phyloP scores from a whole-genome alignment of 2,888 invertebrate species.

The Drepana falcataria region DNA sequence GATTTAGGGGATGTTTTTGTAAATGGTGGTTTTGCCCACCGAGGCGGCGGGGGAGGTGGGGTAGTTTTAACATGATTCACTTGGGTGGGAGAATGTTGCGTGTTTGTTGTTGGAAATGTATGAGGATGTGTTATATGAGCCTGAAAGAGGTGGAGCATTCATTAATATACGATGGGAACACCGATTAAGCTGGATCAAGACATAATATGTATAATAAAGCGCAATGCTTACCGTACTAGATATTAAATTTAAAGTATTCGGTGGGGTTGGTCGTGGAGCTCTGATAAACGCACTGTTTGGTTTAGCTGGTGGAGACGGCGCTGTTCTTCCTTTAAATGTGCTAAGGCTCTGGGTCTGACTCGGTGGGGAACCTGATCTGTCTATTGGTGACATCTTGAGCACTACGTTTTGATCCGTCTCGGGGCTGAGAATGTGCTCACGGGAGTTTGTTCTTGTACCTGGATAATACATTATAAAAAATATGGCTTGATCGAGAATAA shows the following conservation, averaged over 20 bases:
- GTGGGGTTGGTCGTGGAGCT: slow-evolving; percentile 88
- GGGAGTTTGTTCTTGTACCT: slow-evolving; percentile 64
- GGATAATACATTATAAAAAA: not conserved
- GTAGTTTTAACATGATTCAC: slow-evolving; percentile 70
- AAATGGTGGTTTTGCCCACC: slow-evolving; percentile 89
- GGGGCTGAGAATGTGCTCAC: slow-evolving; percentile 57
- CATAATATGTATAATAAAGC: too few species aligned
- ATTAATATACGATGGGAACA: slow-evolving; percentile 43
- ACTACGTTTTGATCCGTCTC: slow-evolving; percentile 82
- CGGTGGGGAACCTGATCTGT: slow-evolving; percentile 70
- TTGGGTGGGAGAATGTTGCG: slow-evolving; percentile 63
- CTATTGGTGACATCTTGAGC: slow-evolving; percentile 86
- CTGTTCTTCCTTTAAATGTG: slow-evolving; percentile 83
- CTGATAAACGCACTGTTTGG: slow-evolving; percentile 70
- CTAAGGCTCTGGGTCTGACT: slow-evolving; percentile 76
- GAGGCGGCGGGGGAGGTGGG: slow-evolving; percentile 90
- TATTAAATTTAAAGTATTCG: slow-evolving; percentile 88
- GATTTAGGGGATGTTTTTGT: slow-evolving; percentile 71
- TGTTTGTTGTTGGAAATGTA: slow-evolving; percentile 63
- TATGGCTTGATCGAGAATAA: too few species aligned
- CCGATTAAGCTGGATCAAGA: slow-evolving; percentile 31
- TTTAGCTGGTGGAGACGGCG: slow-evolving; percentile 75
- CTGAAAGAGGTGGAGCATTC: slow-evolving; percentile 66
- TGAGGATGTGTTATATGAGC: slow-evolving; percentile 78
- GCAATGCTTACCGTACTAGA: slow-evolving; percentile 75